phyloP scores from a whole-genome alignment of 2,797 vertebrate genomes.

The Morelia viridis region DNA sequence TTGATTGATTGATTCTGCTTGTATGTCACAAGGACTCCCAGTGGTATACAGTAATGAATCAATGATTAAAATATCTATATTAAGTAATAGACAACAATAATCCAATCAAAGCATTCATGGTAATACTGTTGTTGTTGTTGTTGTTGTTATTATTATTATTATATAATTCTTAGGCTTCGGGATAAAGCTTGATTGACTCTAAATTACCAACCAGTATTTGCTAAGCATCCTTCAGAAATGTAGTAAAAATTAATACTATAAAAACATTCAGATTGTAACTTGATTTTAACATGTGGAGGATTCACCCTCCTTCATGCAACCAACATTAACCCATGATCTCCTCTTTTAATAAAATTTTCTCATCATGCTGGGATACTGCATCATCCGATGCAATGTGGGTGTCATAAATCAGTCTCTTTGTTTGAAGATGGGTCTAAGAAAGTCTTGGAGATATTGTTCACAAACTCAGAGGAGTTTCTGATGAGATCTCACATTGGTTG shows the following conservation, averaged over 20 bases:
- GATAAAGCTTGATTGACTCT: not conserved
- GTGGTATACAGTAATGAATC: not conserved
- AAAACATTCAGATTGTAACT: not conserved
- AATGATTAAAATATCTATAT: not conserved
- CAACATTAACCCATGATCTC: not conserved
- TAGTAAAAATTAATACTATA: not conserved
- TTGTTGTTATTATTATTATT: too few relatives aligned
- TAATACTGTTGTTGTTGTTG: not conserved
- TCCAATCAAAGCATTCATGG: not conserved
- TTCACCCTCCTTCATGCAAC: not conserved
- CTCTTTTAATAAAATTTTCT: not conserved
- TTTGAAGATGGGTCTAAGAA: not conserved
- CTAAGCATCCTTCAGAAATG: not conserved
- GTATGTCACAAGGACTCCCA: not conserved
- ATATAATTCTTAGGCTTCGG: not conserved
- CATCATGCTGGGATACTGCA: not conserved
- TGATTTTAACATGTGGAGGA: not conserved
- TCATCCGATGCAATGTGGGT: not conserved
- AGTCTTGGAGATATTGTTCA: not conserved
- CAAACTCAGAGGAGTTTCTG: conserved; percentile 2
- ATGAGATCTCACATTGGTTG: conserved; percentile 13
- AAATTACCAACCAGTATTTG: not conserved
- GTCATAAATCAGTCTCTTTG: not conserved
- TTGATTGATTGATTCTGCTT: not conserved
- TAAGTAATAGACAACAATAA: not conserved